Base-by-base conservation (phyloP, 53 echinoderm and acorn worm species). In the Antedon mediterranea region DNA sequence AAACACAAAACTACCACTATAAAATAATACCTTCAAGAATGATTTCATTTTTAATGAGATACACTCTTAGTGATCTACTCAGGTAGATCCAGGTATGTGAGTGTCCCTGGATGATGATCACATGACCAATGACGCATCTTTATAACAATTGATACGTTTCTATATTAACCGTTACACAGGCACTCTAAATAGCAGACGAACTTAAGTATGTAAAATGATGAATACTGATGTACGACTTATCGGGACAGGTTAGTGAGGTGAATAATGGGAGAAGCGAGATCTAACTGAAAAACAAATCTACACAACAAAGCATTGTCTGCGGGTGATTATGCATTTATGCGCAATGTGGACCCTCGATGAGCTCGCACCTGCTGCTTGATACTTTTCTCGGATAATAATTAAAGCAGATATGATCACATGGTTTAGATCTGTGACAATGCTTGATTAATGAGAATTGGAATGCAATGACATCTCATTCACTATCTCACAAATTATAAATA, bases 231-330 rank as follows among this genome's bases (percentile, higher is more conserved):
- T 37, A 37, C 11, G 37, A 37, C 37, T 37, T 37, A 37, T 37
- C 37, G 37, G 11, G 37, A 37, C 37, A 37, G 23, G 57, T 57
- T 57, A 57, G 57, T 18, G 57, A 57, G 57, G 57, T 57, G 57
- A 57, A 23, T 57, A 57, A 57, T 57, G 57, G 57, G 9, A 3
- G 57, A 57, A 6, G 57, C 11, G 2, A 57, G 57, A 13, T 57
- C 23, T 57, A 57, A 57, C 57, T 57, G 37, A 37, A 37, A 57
- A 57, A 15, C 57, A 57, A 57, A 57, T 18, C 57, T 57, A 57
- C 57, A 57, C 57, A 57, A 57, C 57, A 57, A 57, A 57, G 57
- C 57, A 57, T 57, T 57, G 57, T 57, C 57, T 57, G 57, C 57
- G 11, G 9, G 57, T 18, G 57, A 57, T 57, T 57, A 57, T 57